A percentile compares a stretch with the other conserved stretches of the same genome.
Evolutionary conservation across 1,140 invertebrate species (phyloP).

Genomic region (Cotesia typhae): DNA sequence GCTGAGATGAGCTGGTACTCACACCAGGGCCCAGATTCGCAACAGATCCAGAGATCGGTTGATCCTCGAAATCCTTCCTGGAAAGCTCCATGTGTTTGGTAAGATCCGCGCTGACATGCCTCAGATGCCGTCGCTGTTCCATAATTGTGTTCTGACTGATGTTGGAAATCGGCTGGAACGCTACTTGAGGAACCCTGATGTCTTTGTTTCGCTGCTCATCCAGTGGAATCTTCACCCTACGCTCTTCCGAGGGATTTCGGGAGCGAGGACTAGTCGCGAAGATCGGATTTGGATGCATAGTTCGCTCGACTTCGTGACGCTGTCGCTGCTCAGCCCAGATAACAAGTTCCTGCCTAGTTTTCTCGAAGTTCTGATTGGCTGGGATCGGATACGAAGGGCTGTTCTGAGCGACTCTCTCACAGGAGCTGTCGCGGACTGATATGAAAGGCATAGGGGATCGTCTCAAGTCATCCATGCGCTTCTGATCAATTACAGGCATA

Average conservation of each 20-base stretch:
- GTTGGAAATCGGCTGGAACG: slow-evolving; percentile 61
- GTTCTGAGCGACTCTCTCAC: slow-evolving; percentile 57
- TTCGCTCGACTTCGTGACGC: slow-evolving; percentile 59
- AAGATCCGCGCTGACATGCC: slow-evolving; percentile 62
- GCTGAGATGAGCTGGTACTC: slow-evolving; percentile 49
- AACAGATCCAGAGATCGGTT: slow-evolving; percentile 59
- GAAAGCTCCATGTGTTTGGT: slow-evolving; percentile 62
- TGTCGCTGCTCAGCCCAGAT: slow-evolving; percentile 63
- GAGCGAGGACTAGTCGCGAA: slow-evolving; percentile 58
- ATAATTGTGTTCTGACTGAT: slow-evolving; percentile 63
- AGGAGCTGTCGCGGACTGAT: slow-evolving; percentile 55
- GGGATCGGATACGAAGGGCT: slow-evolving; percentile 52
- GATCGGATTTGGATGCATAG: slow-evolving; percentile 50
- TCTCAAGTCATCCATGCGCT: slow-evolving; percentile 58
- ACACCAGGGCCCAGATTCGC: slow-evolving; percentile 55
- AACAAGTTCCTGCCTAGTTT: slow-evolving; percentile 60
- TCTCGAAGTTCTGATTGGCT: slow-evolving; percentile 61
- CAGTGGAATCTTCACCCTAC: slow-evolving; percentile 41
- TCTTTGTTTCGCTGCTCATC: slow-evolving; percentile 52
- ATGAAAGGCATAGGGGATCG: slow-evolving; percentile 62
- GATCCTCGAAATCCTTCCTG: slow-evolving; percentile 62
- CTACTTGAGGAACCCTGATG: slow-evolving; percentile 52
- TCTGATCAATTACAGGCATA: slow-evolving; percentile 55
- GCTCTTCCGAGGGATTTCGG: slow-evolving; percentile 59
- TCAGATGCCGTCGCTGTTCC: slow-evolving; percentile 61